Conservation (phyloP, 2,888 invertebrate species). For the Dendrolimus houi region DNA sequence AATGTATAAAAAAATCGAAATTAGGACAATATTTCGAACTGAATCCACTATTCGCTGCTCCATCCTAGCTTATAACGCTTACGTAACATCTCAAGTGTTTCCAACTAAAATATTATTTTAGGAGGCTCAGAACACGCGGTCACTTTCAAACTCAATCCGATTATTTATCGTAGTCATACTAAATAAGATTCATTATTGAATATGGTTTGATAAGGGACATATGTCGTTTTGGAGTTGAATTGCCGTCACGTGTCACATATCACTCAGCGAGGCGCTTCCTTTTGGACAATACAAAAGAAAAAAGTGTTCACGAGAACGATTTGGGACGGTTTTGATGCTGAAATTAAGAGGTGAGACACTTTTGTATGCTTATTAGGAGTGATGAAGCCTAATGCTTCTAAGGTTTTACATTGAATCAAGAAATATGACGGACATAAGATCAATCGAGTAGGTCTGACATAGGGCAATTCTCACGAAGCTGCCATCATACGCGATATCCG, state of each 20-base stretch:
- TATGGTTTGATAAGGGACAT: slow-evolving; percentile 13
- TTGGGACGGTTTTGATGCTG: slow-evolving; percentile 28
- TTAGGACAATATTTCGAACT: slow-evolving; percentile 12
- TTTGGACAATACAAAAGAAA: slow-evolving; percentile 63
- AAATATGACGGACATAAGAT: slow-evolving; percentile 26
- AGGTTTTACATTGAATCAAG: no score
- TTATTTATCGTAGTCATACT: background rate
- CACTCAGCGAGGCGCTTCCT: slow-evolving; percentile 69
- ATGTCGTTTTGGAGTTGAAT: slow-evolving; percentile 34
- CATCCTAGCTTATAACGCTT: slow-evolving; percentile 67
- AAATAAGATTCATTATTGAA: background rate
- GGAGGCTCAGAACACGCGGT: slow-evolving; percentile 60
- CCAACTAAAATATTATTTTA: slow-evolving; percentile 72
- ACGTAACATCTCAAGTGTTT: slow-evolving; percentile 65
- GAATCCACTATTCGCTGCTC: slow-evolving; percentile 31
- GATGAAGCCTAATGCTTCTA: no score
- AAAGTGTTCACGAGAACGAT: slow-evolving; percentile 24
- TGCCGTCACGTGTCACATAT: slow-evolving; percentile 69
- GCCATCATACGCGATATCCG: no score
- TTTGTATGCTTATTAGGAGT: background rate
- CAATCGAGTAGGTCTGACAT: no score
- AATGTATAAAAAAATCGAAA: slow-evolving; percentile 1
- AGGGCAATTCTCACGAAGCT: no score
- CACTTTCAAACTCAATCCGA: slow-evolving; percentile 15
- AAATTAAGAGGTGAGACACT: slow-evolving; percentile 37